phyloP scores from a whole-genome alignment of 2,888 invertebrate species.

The Platynereis dumerilii region DNA sequence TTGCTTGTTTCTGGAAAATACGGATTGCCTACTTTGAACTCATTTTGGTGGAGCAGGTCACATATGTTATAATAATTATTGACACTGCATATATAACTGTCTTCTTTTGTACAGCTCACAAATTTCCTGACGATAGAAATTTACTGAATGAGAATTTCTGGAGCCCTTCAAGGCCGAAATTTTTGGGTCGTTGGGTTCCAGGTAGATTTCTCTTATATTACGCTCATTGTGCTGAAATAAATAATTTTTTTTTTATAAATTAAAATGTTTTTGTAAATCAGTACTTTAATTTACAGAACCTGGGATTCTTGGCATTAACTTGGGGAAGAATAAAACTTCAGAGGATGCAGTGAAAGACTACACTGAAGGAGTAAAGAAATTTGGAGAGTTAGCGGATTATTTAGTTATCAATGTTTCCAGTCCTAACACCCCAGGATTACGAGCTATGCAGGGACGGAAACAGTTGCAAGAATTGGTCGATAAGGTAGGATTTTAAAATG shows the following conservation, averaged over 20 bases:
- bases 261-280: too few species aligned
- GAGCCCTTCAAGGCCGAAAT: slow-evolving; percentile 31
- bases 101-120: too few species aligned
- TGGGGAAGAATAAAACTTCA: slow-evolving; percentile 93
- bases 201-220: neutral
- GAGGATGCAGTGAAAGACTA: slow-evolving; percentile 80
- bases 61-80: too few species aligned
- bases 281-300: slow-evolving; percentile 31
- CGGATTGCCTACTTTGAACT: too few species aligned
- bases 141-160: slow-evolving; percentile 56
- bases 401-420: slow-evolving; percentile 96
- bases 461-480: slow-evolving; percentile 75
- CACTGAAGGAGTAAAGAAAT: slow-evolving; percentile 80
- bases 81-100: too few species aligned
- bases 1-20: too few species aligned
- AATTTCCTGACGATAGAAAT: slow-evolving; percentile 46
- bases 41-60: too few species aligned
- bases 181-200: neutral
- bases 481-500: slow-evolving; percentile 47
- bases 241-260: too few species aligned
- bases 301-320: slow-evolving; percentile 84
- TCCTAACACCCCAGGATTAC: slow-evolving; percentile 93
- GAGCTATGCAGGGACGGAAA: slow-evolving; percentile 80
- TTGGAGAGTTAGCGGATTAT: slow-evolving; percentile 88
- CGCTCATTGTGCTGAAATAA: too few species aligned